Evolutionary conservation across 2,113 vertebrate genomes (phyloP), one percentile per base, ranked within the genome.

Genomic region (Callaeas wilsoni): DNA sequence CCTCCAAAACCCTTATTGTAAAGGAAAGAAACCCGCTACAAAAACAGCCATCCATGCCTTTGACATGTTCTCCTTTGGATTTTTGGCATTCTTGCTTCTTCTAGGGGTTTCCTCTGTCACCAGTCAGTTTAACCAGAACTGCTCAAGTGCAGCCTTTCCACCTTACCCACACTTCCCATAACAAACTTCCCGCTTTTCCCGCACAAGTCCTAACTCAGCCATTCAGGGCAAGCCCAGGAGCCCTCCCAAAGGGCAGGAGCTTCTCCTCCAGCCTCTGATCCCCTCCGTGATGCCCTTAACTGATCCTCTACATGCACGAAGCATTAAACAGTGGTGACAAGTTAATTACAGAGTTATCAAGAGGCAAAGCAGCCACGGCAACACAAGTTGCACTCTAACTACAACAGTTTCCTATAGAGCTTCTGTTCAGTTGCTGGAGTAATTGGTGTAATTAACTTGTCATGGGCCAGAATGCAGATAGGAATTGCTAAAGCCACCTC

Each of bases 321-420:
- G 93, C 93, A 91, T 77, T 96, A 91, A 96, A 71, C 76, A 94
- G 96, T 84, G 94, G 79, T 94, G 97, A 97, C 93, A 96, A 94
- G 93, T 93, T 97, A 97, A 97, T 97, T 96, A 96, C 84, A 55
- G 95, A 96, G 87, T 97, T 87, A 97, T 94, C 97, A 96, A 47
- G 94, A 96, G 96, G 89, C 96, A 96, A 97, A 97, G 96, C 81
- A 96, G 95, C 94, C 95, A 95, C 81, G 9, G 90, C 52, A 97
- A 95, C 97, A 96, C 90, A 94, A 97, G 93, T 88, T 96, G 89
- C 84, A 91, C 70, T 94, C 92, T 25, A 95, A 97, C 90, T 94
- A 91, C 86, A 90, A 96, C 75, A 93, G 90, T 91, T 96, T 97
- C 96, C 96, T 97, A 84, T 19, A 86, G 90, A 96, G 96, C 94